Conservation (phyloP, 2,888 invertebrate species). For the Gryllus longicercus region DNA sequence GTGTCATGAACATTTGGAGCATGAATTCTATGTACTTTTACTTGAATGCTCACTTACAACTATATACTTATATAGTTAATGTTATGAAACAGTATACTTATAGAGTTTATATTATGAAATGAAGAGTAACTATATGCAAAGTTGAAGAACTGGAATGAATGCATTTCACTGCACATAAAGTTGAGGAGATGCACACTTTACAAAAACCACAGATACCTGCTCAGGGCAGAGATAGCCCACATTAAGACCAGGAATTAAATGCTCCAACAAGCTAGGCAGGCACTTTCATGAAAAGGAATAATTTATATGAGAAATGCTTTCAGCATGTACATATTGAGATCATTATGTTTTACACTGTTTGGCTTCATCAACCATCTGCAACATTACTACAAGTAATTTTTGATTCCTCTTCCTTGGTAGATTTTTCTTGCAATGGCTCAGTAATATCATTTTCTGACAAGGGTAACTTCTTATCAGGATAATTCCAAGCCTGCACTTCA, state of each 20-base stretch:
- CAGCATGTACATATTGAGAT: slow-evolving; percentile 3
- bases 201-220: too few species aligned
- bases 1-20: too few species aligned
- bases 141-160: too few species aligned
- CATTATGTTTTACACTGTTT: neutral
- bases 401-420: slow-evolving; percentile 21
- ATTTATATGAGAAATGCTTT: slow-evolving; percentile 8
- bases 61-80: too few species aligned
- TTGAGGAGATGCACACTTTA: too few species aligned
- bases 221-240: neutral
- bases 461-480: slow-evolving; percentile 39
- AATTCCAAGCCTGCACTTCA: slow-evolving; percentile 48
- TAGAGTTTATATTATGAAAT: too few species aligned
- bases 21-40: too few species aligned
- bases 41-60: too few species aligned
- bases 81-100: too few species aligned
- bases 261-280: slow-evolving; percentile 4
- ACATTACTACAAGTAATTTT: slow-evolving; percentile 10
- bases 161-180: too few species aligned
- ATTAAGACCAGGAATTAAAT: neutral
- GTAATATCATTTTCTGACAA: slow-evolving; percentile 20
- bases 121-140: too few species aligned
- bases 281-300: slow-evolving; percentile 7
- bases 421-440: slow-evolving; percentile 23
- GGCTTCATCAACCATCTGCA: slow-evolving; percentile 24